A percentile compares a stretch with the other conserved stretches of the same genome.
phyloP scores from a whole-genome alignment of 2,888 invertebrate genomes.

The Fissipunctia ypsillon region DNA sequence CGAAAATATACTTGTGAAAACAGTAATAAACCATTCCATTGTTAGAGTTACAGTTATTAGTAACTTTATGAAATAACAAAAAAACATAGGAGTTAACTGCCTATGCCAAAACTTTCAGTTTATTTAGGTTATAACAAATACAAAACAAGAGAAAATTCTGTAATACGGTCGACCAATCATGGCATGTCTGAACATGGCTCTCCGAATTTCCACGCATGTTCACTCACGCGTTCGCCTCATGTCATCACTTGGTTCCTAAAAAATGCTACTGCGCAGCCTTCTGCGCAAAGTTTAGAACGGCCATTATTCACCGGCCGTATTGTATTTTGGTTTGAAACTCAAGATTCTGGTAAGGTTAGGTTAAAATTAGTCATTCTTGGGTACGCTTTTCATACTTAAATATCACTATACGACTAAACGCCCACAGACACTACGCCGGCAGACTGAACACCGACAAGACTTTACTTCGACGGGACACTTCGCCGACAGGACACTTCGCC shows the following conservation, averaged over 20 bases:
- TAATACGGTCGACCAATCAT: background rate
- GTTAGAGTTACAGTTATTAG: conserved; percentile 45
- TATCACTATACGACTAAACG: too few species aligned
- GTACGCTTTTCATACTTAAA: conserved; percentile 37
- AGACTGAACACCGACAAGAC: too few species aligned
- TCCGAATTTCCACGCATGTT: background rate
- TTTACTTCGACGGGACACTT: too few species aligned
- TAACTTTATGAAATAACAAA: conserved; percentile 53
- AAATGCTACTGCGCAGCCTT: background rate
- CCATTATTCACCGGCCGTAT: background rate
- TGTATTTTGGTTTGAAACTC: background rate
- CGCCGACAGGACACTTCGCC: too few species aligned
- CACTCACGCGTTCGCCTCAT: background rate
- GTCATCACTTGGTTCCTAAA: background rate
- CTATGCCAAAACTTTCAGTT: background rate
- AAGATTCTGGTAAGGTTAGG: background rate
- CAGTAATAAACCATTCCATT: conserved; percentile 48
- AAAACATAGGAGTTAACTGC: too few species aligned
- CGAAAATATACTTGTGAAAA: conserved; percentile 57
- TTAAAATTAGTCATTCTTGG: conserved; percentile 21
- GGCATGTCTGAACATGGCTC: background rate
- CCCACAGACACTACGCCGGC: too few species aligned
- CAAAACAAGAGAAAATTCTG: background rate
- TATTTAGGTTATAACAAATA: background rate
- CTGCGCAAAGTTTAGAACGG: background rate